Percentiles rank a stretch among this genome's conserved stretches.
Conservation (phyloP, 2,113 vertebrate genomes). For the Falcunculus frontatus region DNA sequence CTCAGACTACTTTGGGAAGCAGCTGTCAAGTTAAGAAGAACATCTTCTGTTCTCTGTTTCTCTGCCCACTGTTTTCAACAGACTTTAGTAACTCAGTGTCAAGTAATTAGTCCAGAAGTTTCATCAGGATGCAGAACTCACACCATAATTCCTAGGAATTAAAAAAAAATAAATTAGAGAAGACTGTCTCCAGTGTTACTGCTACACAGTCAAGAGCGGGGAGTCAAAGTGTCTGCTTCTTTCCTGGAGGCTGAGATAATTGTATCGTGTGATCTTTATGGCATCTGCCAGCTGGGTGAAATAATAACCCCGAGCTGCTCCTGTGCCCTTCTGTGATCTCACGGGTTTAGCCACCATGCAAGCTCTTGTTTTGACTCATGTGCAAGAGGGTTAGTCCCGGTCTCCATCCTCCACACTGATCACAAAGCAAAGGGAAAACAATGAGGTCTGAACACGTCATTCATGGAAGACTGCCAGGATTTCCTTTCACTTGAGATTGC, state of each 20-base stretch:
- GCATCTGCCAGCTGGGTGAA: neutral
- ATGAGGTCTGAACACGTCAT: neutral
- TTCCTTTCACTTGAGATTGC: neutral
- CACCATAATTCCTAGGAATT: neutral
- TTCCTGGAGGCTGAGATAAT: slow-evolving; percentile 10
- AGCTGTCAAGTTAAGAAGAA: neutral
- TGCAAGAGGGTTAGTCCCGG: neutral
- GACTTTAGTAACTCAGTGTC: neutral
- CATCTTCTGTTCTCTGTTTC: neutral
- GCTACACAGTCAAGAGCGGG: neutral
- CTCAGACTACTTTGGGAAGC: neutral
- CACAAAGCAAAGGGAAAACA: neutral
- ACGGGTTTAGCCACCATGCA: fast-evolving
- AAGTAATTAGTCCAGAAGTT: neutral
- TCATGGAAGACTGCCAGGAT: neutral
- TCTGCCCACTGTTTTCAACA: neutral
- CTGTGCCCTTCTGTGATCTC: neutral
- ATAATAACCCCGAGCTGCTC: neutral
- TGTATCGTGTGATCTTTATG: neutral
- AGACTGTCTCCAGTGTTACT: neutral
- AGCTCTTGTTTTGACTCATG: neutral
- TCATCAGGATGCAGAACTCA: neutral
- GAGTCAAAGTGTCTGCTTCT: neutral
- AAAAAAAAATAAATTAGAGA: neutral
- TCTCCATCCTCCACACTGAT: neutral